phyloP scores from a whole-genome alignment of 2,888 invertebrate species.

The Rotaria macrura region DNA sequence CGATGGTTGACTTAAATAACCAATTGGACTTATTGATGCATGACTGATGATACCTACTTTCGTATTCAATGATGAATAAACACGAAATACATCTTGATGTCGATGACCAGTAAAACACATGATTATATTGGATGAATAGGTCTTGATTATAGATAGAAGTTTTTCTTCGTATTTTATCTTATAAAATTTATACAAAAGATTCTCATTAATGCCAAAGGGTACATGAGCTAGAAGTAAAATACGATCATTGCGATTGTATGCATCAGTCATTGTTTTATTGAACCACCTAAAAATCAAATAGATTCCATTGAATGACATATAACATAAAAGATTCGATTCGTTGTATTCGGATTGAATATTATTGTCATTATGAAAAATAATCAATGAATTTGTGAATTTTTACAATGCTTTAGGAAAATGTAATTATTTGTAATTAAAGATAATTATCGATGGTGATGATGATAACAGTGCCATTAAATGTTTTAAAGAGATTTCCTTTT shows the following conservation, averaged over 20 bases:
- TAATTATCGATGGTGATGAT: no score
- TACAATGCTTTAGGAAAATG: no score
- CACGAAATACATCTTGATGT: background rate
- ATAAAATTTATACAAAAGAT: background rate
- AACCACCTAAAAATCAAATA: background rate
- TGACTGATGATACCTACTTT: background rate
- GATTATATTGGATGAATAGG: background rate
- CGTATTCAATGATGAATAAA: background rate
- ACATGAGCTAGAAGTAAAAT: background rate
- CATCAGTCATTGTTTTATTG: background rate
- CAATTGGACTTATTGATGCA: background rate
- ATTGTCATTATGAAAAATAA: no score
- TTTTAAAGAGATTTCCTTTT: no score
- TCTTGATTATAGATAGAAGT: background rate
- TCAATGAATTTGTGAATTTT: no score
- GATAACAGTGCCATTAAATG: no score
- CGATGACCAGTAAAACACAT: constrained; percentile 10
- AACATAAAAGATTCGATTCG: no score
- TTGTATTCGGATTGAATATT: no score
- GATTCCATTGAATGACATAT: background rate
- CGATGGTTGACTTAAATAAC: background rate
- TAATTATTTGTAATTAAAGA: no score
- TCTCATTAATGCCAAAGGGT: background rate
- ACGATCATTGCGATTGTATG: background rate
- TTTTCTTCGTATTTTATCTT: background rate